Percentiles rank a stretch among this genome's conserved stretches.
phyloP scores from a whole-genome alignment of 1,140 invertebrate genomes.

The Nixonia krombeini region DNA sequence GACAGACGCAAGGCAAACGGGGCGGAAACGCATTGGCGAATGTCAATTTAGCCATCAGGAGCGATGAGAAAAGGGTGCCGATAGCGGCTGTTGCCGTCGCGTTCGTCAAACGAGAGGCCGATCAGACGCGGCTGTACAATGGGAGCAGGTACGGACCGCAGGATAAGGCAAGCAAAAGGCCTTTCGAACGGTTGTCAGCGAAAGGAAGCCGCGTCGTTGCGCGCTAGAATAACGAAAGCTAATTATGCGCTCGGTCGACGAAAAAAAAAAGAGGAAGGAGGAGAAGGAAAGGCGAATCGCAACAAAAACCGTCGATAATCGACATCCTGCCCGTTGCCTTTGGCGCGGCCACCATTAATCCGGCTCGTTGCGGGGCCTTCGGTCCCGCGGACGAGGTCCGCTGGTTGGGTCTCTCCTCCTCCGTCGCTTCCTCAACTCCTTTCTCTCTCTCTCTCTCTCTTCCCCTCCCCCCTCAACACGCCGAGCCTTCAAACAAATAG shows the following conservation, averaged over 20 bases:
- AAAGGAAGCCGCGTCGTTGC: constrained; percentile 50
- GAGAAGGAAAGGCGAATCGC: constrained; percentile 39
- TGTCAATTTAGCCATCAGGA: too few species aligned
- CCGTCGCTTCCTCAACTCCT: too few species aligned
- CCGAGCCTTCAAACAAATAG: too few species aligned
- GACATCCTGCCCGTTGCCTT: constrained; percentile 53
- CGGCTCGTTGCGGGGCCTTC: neutral
- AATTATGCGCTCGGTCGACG: constrained; percentile 41
- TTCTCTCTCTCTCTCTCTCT: constrained; percentile 15
- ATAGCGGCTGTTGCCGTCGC: too few species aligned
- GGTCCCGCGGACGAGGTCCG: neutral
- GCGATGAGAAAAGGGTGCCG: neutral
- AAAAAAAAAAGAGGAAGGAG: constrained; percentile 12
- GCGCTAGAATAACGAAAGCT: constrained; percentile 64
- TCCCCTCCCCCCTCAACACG: too few species aligned
- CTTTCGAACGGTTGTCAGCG: constrained; percentile 42
- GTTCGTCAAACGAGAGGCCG: constrained; percentile 7
- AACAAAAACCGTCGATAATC: constrained; percentile 51
- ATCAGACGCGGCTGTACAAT: neutral
- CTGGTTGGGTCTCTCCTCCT: too few species aligned
- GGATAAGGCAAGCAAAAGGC: constrained; percentile 1
- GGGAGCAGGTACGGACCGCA: constrained; percentile 1
- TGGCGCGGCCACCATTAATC: constrained; percentile 40
- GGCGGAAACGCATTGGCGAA: too few species aligned
- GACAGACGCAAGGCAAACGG: neutral